Evolutionary conservation across 2,113 vertebrate genomes (phyloP).

Genomic region (Sapajus apella): DNA sequence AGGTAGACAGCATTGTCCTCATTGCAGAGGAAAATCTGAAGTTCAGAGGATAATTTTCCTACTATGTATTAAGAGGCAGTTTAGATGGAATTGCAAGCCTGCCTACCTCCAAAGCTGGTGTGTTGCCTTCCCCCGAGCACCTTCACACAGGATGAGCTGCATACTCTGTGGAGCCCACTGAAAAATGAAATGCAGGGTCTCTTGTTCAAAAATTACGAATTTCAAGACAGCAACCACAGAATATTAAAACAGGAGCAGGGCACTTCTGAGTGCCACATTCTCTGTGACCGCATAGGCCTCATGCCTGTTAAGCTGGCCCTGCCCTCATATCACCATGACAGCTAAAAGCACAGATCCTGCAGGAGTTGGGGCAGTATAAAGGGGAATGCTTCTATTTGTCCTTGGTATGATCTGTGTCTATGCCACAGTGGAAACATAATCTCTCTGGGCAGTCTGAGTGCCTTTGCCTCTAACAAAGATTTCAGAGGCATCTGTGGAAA

Average conservation of each 20-base stretch:
- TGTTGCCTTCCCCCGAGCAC: not conserved
- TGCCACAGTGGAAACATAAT: not conserved
- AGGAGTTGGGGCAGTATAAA: accelerated
- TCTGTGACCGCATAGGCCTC: not conserved
- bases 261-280: not conserved
- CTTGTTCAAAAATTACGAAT: not conserved
- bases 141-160: not conserved
- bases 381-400: not conserved
- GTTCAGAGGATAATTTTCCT: not conserved
- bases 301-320: not conserved
- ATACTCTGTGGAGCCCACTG: not conserved
- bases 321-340: not conserved
- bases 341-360: not conserved
- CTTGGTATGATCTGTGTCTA: not conserved
- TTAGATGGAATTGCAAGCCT: not conserved
- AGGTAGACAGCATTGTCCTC: not conserved
- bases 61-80: not conserved
- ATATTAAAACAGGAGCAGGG: not conserved
- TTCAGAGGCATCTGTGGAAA: slow-evolving; percentile 36
- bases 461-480: slow-evolving; percentile 47
- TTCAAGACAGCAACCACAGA: not conserved
- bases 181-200: not conserved
- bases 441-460: slow-evolving; percentile 39
- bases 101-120: not conserved
- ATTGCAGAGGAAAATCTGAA: not conserved